These are phyloP conservation scores for Nycteola revayana DNA, from an alignment of 2,888 invertebrate species.

Conservation along the genomic window DNA sequence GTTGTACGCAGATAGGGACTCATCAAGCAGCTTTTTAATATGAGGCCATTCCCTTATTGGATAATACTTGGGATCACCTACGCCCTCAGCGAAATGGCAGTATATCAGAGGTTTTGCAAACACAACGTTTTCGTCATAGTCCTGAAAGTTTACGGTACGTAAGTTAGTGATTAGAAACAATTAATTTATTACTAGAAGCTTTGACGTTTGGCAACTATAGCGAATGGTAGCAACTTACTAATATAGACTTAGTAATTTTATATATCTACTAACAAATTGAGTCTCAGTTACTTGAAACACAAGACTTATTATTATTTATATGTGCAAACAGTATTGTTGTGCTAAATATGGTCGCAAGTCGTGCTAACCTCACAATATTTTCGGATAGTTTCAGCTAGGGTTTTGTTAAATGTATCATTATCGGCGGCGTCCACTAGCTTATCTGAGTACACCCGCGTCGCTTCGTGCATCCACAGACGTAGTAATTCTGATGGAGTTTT, in stretches of 20 bases:
- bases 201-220: too few relatives aligned
- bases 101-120: slow-evolving; percentile 91
- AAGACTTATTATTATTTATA: too few relatives aligned
- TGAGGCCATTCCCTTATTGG: slow-evolving; percentile 87
- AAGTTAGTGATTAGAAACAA: not conserved
- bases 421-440: slow-evolving; percentile 93
- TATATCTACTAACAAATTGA: too few relatives aligned
- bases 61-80: slow-evolving; percentile 95
- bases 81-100: slow-evolving; percentile 95
- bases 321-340: too few relatives aligned
- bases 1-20: slow-evolving; percentile 92
- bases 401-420: slow-evolving; percentile 86
- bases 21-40: slow-evolving; percentile 87
- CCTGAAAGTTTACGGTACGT: too few relatives aligned
- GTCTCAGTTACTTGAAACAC: too few relatives aligned
- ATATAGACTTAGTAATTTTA: too few relatives aligned
- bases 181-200: not conserved
- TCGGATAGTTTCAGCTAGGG: slow-evolving; percentile 88
- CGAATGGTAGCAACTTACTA: too few relatives aligned
- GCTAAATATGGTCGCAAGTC: too few relatives aligned
- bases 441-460: slow-evolving; percentile 94
- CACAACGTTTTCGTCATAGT: slow-evolving; percentile 87
- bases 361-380: slow-evolving; percentile 85
- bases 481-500: slow-evolving; percentile 87
- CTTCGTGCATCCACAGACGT: slow-evolving; percentile 95